Base-by-base conservation (phyloP, 2,888 invertebrate genomes). In the Dromius quadrimaculatus region DNA sequence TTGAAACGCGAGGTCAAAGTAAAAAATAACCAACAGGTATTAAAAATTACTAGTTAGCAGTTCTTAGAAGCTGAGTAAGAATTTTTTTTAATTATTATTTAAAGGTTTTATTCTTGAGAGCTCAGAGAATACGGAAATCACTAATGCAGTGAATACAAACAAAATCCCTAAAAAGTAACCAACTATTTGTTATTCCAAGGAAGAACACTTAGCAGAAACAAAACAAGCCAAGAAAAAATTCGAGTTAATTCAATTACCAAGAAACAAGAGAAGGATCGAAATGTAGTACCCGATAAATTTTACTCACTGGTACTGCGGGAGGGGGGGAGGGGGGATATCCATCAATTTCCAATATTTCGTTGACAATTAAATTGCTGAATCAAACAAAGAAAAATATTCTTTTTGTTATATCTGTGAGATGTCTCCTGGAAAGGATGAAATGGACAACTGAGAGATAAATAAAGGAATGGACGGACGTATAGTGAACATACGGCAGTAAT, bases 241-340 rank as follows among this genome's bases (percentile, higher is more conserved):
- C 54, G 63, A 43, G 43, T 66, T 66, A 66, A 66, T 66, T 66
- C 66, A 66, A 66, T 66, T 54, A 66, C 36, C 6, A 54, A 66
- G 57, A 47, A 65, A 65, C 64, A 64, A 47, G 47, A 47, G 47
- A n/a, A 59, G 59, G 36, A 59, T 54, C 34, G 59, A 59, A 59
- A 22, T 20, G 20, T 9, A 11, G 15, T 47, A 36, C 34, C 17
- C 19, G 59, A 59, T 59, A 59, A 59, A 59, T 59, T 36, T 36
- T 19, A n/a, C n/a, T n/a, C n/a, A n/a, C n/a, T n/a, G n/a, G n/a
- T n/a, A n/a, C n/a, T n/a, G n/a, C n/a, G n/a, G n/a, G n/a, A n/a
- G n/a, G n/a, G n/a, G 4, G 38, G n/a, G 38, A 38, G 13, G n/a
- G 38, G 50, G 8, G 15, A 41, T n/a, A n/a, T n/a, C n/a, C n/a